Base-by-base conservation (phyloP, 2,113 vertebrate species). In the Leiothrix lutea region DNA sequence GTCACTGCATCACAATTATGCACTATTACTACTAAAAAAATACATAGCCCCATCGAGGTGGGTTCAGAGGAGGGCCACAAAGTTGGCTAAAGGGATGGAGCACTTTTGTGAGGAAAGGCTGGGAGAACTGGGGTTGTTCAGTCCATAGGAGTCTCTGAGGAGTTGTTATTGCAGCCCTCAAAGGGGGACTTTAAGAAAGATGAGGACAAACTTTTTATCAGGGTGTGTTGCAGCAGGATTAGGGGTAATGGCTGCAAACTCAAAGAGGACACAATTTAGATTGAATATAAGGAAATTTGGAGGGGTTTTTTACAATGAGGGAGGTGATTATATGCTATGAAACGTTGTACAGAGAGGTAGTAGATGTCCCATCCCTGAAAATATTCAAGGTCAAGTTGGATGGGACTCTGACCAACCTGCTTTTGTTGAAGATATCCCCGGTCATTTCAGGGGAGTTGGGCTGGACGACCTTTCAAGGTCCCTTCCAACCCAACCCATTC, bases 1-100 rank as follows among this genome's bases (percentile, higher is more conserved):
- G 45, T 19, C 22, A 60, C 26, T 53, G 16, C 29, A 23, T 48
- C 28, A 21, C n/a, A 66, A 5, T 67, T 44, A n/a, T 28, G 8
- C 5, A 53, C 24, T 13, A 40, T 40, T 60, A 26, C 47, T 82
- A 47, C 21, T 47, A 35, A 18, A 35, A 57, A 74, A 74, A 29
- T 28, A 6, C 8, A 4, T 29, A 28, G 6, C 22, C 11, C 17
- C 25, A 7, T 22, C 0, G 0, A 21, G 29, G 7, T 31, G 22
- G 4, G 7, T 54, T 73, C 6, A 12, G 38, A 75, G n/a, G 25
- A 82, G n/a, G 6, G 11, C 6, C 13, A 31, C 14, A 23, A 35
- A 69, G 11, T 22, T 75, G 78, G 4, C 25, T 48, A 14, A 17
- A 88, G 13, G 20, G 7, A 48, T 42, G 40, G 24, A 47, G 3